A percentile compares a stretch with the other conserved stretches of the same genome.
Conservation (phyloP, 2,888 invertebrate species). For the Branchinecta sandiegonensis region DNA sequence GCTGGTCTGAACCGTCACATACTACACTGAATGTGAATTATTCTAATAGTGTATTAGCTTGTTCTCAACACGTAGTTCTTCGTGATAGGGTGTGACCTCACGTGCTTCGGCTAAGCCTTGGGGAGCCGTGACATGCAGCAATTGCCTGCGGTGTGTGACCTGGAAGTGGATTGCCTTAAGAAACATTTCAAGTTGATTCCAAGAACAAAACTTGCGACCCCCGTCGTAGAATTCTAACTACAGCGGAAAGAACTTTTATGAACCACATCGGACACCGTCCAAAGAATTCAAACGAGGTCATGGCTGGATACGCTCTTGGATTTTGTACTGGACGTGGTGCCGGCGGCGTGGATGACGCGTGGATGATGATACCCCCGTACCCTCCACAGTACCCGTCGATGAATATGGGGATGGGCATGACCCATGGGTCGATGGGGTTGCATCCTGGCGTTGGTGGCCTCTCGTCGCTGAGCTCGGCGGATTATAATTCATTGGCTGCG, state of each 20-base stretch:
- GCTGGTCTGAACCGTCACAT: conserved; percentile 10
- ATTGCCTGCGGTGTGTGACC: neutral
- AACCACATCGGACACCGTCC: neutral
- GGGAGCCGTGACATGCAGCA: neutral
- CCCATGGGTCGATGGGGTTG: conserved; percentile 16
- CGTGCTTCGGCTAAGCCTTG: neutral
- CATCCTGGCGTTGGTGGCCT: conserved; percentile 11
- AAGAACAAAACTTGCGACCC: neutral
- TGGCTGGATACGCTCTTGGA: conserved; percentile 24
- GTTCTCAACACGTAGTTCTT: neutral
- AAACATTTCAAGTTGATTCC: neutral
- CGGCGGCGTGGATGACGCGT: conserved; percentile 17
- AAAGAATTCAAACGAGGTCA: neutral
- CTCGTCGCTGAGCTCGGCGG: conserved; percentile 15
- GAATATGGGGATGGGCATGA: conserved; percentile 1
- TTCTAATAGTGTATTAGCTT: conserved; percentile 15
- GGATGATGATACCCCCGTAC: conserved; percentile 24
- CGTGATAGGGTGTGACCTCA: conserved; percentile 9
- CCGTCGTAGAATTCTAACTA: too few relatives aligned
- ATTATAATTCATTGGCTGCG: conserved; percentile 22
- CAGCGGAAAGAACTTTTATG: too few relatives aligned
- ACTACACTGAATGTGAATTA: conserved; percentile 8
- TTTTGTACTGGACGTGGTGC: conserved; percentile 18
- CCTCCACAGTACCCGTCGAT: conserved; percentile 21
- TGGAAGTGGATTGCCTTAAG: conserved; percentile 2